Conservation (phyloP, 2,797 vertebrate genomes). For the Gallinago nigripennis region DNA sequence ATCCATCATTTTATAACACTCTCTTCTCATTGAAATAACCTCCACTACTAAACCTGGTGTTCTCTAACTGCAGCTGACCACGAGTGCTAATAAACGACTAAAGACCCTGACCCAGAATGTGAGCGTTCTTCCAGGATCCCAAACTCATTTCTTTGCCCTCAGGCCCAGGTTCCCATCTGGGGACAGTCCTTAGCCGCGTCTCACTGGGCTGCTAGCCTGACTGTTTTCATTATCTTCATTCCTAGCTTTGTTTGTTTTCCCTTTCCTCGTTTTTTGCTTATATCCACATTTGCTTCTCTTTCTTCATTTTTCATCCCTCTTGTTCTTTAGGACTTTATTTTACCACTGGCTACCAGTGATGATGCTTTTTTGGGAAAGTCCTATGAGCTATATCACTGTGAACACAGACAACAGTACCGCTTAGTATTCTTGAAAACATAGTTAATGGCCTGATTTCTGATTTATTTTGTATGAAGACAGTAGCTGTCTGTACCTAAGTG, state of each 20-base stretch:
- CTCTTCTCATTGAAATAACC: neutral
- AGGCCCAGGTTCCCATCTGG: conserved; percentile 45
- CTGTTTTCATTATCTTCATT: neutral
- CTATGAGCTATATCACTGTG: neutral
- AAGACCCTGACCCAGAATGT: conserved; percentile 18
- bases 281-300: neutral
- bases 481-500: neutral
- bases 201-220: conserved; percentile 43
- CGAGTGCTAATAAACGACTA: neutral
- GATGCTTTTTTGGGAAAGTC: neutral
- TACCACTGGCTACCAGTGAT: neutral
- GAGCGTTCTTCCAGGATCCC: conserved; percentile 2
- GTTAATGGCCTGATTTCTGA: neutral
- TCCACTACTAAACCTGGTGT: neutral
- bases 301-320: neutral
- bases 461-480: neutral
- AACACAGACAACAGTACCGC: neutral
- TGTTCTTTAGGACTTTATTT: neutral
- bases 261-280: neutral
- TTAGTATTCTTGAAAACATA: neutral
- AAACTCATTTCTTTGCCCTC: conserved; percentile 45
- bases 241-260: conserved; percentile 12
- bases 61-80: neutral
- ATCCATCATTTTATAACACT: neutral
- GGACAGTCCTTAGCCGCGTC: neutral